phyloP scores from a whole-genome alignment of 2,113 vertebrate species.

The Brevimyrus niger region DNA sequence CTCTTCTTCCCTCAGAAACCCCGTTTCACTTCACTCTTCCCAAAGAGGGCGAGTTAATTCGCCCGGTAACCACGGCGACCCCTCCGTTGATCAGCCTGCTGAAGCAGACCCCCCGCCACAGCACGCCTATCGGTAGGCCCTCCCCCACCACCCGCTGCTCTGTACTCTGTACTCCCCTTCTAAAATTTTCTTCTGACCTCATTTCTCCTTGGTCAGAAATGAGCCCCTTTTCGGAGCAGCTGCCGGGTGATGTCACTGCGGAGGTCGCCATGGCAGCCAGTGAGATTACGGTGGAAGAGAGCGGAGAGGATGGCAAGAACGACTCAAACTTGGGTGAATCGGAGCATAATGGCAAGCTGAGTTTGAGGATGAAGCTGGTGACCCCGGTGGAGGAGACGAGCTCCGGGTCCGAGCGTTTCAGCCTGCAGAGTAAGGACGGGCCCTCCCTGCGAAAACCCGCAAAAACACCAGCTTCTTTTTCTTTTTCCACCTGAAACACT shows the following conservation, averaged over 20 bases:
- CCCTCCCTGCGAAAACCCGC: neutral
- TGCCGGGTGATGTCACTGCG: conserved; percentile 52
- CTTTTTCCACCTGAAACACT: neutral
- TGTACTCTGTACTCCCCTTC: neutral
- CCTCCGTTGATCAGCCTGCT: conserved; percentile 75
- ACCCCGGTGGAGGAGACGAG: conserved; percentile 77
- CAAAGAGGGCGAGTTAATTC: conserved; percentile 78
- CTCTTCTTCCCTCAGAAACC: conserved; percentile 59
- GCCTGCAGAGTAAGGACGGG: conserved; percentile 79
- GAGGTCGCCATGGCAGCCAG: conserved; percentile 65
- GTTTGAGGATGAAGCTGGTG: conserved; percentile 80
- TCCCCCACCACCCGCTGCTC: neutral
- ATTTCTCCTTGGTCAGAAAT: conserved; percentile 54
- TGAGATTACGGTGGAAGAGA: conserved; percentile 57
- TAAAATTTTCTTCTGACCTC: neutral
- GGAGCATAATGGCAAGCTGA: conserved; percentile 69
- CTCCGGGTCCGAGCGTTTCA: conserved; percentile 75
- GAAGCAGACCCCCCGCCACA: conserved; percentile 86
- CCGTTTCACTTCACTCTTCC: conserved; percentile 80
- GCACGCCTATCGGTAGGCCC: conserved; percentile 84
- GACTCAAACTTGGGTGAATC: conserved; percentile 34
- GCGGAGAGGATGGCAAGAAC: conserved; percentile 42
- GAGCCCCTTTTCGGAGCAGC: conserved; percentile 65
- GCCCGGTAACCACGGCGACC: conserved; percentile 65
- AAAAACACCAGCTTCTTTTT: neutral